These are phyloP conservation scores for Propithecus deckenii DNA, from an alignment of 2,797 vertebrate species.

Conservation along the genomic window DNA sequence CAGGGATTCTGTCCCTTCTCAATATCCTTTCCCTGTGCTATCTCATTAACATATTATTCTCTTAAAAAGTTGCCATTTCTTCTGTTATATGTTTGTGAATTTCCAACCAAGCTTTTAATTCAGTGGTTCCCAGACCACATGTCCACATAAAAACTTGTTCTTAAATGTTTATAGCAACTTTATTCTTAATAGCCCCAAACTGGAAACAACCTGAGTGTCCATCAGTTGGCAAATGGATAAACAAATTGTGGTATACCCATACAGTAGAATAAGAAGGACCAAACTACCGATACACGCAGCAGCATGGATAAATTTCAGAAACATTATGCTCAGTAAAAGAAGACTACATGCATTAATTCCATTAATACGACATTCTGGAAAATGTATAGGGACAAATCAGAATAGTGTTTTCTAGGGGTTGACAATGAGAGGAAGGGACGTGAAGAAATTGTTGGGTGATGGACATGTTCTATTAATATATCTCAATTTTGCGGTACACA, in stretches of 20 bases:
- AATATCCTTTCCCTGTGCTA: neutral
- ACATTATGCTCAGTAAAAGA: neutral
- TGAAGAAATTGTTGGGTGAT: neutral
- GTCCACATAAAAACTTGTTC: neutral
- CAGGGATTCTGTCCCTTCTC: neutral
- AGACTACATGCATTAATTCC: neutral
- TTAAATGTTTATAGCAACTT: neutral
- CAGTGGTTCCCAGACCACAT: neutral
- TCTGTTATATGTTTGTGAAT: neutral
- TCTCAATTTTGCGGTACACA: neutral
- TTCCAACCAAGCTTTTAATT: constrained; percentile 14
- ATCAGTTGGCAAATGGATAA: neutral
- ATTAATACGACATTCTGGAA: constrained; percentile 1
- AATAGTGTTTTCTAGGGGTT: neutral
- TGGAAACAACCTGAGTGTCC: neutral
- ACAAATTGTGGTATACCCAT: neutral
- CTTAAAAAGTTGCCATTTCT: neutral
- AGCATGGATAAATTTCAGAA: neutral
- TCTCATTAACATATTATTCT: neutral
- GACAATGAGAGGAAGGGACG: neutral
- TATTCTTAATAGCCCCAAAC: constrained; percentile 2
- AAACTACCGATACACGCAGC: neutral
- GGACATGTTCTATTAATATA: neutral
- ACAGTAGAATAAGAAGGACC: neutral
- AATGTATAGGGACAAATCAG: neutral